phyloP scores from a whole-genome alignment of 2,888 invertebrate genomes.

The Sipunculus nudus region DNA sequence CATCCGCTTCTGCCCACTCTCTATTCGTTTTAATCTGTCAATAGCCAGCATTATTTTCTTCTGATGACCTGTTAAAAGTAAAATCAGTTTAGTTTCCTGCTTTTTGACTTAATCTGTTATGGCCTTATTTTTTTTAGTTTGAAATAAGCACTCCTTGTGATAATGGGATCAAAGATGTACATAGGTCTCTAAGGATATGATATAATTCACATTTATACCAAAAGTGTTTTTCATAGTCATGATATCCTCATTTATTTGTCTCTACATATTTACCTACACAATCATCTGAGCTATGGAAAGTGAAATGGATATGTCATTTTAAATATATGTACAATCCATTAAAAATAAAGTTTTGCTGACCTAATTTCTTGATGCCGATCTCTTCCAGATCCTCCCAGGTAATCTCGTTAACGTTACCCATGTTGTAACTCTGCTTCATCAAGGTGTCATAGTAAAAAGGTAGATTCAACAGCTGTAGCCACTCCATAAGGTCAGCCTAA shows the following conservation, averaged over 20 bases:
- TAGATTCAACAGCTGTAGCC: conserved; percentile 85
- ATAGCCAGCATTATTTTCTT: conserved; percentile 97
- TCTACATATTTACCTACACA: conserved; percentile 4
- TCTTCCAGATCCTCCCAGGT: conserved; percentile 99
- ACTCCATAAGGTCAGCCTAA: conserved; percentile 93
- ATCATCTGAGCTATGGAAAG: not conserved
- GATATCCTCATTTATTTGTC: no score
- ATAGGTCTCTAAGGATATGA: no score
- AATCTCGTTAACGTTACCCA: conserved; percentile 92
- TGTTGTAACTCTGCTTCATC: conserved; percentile 91
- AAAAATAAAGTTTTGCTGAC: conserved; percentile 46
- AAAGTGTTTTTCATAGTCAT: no score
- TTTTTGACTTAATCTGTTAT: no score
- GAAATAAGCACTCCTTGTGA: no score
- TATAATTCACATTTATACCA: no score
- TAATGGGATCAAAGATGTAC: no score
- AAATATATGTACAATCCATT: no score
- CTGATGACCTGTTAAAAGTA: conserved; percentile 87
- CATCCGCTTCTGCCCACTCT: conserved; percentile 51
- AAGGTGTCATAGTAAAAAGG: conserved; percentile 92
- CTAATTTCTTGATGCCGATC: conserved; percentile 74
- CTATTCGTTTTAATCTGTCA: conserved; percentile 89
- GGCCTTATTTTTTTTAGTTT: no score
- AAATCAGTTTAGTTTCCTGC: no score
- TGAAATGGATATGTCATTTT: not conserved